These are phyloP conservation scores for Apodemus sylvaticus DNA, from an alignment of 2,113 vertebrate genomes.

Conservation along the genomic window DNA sequence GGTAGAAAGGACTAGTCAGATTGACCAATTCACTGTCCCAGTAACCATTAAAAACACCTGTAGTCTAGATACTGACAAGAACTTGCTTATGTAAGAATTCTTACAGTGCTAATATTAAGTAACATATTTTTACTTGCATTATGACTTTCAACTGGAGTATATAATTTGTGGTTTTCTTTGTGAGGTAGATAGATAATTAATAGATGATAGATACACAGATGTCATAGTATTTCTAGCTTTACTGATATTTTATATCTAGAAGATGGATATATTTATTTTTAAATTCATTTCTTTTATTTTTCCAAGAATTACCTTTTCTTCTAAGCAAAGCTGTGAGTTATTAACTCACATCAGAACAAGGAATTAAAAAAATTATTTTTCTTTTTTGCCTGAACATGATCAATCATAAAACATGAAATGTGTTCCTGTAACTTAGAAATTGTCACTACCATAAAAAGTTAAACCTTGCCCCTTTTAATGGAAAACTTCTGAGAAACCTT, in stretches of 20 bases:
- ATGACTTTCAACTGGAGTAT: not conserved
- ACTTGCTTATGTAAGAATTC: not conserved
- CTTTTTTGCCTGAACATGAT: not conserved
- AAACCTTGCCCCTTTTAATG: not conserved
- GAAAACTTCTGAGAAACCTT: not conserved
- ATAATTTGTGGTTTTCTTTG: not conserved
- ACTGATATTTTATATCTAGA: not conserved
- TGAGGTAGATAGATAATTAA: not conserved
- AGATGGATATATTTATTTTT: not conserved
- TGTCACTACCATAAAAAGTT: not conserved
- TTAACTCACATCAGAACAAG: slow-evolving; percentile 13
- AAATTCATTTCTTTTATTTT: not conserved
- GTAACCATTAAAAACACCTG: not conserved
- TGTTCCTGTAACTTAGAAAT: not conserved
- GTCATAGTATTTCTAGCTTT: not conserved
- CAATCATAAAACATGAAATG: not conserved
- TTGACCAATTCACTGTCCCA: not conserved
- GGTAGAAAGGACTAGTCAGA: not conserved
- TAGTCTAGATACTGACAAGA: too few relatives aligned
- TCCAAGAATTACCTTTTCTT: not conserved
- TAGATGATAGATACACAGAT: not conserved
- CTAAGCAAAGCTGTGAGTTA: not conserved
- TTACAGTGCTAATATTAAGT: not conserved
- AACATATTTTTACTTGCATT: not conserved
- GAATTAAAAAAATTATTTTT: not conserved